These are phyloP conservation scores for Colius striatus DNA, from an alignment of 2,113 vertebrate species.

Conservation along the genomic window DNA sequence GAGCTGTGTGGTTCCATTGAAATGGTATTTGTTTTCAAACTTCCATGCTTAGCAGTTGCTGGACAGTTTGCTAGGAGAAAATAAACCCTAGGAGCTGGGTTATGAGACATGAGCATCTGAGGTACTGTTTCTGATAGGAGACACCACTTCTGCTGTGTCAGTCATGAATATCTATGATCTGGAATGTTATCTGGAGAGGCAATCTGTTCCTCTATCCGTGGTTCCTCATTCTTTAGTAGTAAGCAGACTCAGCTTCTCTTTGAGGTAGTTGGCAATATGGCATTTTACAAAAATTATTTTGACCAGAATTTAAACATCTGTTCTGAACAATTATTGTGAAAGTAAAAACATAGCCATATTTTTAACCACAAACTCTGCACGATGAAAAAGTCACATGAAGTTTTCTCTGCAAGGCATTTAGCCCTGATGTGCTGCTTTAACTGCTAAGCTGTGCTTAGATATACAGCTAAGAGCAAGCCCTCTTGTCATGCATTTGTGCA, in stretches of 20 bases:
- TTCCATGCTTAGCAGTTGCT: background rate
- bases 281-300: background rate
- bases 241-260: background rate
- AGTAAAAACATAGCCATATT: constrained; percentile 20
- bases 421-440: constrained; percentile 4
- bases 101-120: background rate
- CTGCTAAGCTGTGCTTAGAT: constrained; percentile 43
- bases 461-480: constrained; percentile 54
- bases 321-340: background rate
- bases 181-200: background rate
- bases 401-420: constrained; percentile 31
- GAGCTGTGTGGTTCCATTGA: background rate
- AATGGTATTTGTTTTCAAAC: background rate
- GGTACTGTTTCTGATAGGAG: background rate
- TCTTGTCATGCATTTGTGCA: constrained; percentile 65
- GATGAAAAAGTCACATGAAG: constrained; percentile 41
- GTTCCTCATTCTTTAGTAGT: background rate
- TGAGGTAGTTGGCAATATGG: background rate
- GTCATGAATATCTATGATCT: background rate
- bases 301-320: background rate
- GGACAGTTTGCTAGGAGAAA: background rate
- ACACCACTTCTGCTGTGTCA: background rate
- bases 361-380: background rate
- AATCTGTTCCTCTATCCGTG: background rate
- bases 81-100: background rate